Percentiles rank a stretch among this genome's conserved stretches.
phyloP scores from a whole-genome alignment of 2,797 vertebrate genomes.

The Loriculus beryllinus region DNA sequence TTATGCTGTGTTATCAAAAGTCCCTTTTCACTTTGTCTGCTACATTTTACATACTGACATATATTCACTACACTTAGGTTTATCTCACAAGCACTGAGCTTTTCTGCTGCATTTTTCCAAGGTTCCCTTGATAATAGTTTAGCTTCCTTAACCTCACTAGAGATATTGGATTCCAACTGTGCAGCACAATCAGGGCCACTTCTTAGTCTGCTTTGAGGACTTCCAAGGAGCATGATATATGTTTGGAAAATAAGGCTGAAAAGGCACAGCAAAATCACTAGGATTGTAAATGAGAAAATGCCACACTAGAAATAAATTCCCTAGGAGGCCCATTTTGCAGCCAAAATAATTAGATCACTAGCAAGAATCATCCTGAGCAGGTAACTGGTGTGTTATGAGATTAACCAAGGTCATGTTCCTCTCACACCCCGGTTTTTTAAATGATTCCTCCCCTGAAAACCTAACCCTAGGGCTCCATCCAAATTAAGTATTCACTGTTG shows the following conservation, averaged over 20 bases:
- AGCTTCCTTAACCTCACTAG: neutral
- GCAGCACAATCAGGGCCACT: neutral
- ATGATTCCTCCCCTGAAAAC: neutral
- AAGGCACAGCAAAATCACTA: neutral
- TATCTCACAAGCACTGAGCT: neutral
- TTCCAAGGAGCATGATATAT: neutral
- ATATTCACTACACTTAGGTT: neutral
- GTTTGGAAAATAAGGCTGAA: neutral
- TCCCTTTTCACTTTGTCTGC: neutral
- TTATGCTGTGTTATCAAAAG: neutral
- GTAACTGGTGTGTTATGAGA: neutral
- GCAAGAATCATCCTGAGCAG: neutral
- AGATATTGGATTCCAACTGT: neutral
- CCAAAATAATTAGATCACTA: constrained; percentile 15
- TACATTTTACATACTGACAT: neutral
- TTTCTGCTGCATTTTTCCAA: neutral
- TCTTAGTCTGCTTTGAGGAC: neutral
- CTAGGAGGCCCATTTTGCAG: neutral
- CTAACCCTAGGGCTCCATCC: neutral
- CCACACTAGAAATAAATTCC: neutral
- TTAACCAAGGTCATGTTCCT: neutral
- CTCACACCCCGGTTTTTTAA: neutral
- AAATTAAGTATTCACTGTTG: neutral
- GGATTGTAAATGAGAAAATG: neutral
- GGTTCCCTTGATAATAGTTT: neutral